Base-by-base conservation (phyloP, 2,888 invertebrate species). In the Leptopilina myrica region DNA sequence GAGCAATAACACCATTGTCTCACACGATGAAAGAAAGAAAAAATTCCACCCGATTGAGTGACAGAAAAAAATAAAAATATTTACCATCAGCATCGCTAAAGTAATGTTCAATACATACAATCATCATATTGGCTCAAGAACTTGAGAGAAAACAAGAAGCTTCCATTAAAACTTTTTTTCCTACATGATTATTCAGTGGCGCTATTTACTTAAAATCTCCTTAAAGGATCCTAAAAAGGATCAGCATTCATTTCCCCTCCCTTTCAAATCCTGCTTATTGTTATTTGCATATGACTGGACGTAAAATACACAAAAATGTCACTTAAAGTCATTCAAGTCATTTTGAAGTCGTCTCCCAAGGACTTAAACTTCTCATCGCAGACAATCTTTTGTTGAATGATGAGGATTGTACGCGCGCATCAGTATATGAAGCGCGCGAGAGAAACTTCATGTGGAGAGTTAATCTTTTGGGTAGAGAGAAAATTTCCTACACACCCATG, bases 221-320 rank as follows among this genome's bases (percentile, higher is more conserved):
- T 56, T 69, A 3, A 20, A 20, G 20, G 20, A 20, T 20, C 20
- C 43, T 5, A 7, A 43, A 8, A 14, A 69, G 53, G 53, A 33
- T 69, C 53, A 56, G 49, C 49, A 53, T 69, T 67, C 26, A 5
- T 5, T 69, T 43, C 7, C 7, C 7, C 7, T 8, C 8, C 7
- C 8, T 8, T 6, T 43, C 43, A n/a, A 49, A 26, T 20, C 26
- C 53, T 12, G 53, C 26, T 49, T 69, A 69, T 69, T 69, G 69
- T 69, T 69, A 69, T 69, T 69, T 69, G 69, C 69, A 53, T 53
- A 69, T 69, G 69, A 33, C 69, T 69, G 26, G 53, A 14, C 69
- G 69, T 53, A 69, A 69, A 69, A 69, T 69, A 69, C 26, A 69
- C 53, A 69, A 69, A 69, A 69, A 69, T 69, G 53, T 69, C 69